Percentiles rank a stretch among this genome's conserved stretches.
phyloP scores from a whole-genome alignment of 1,140 invertebrate species.

The Aphis craccivora region DNA sequence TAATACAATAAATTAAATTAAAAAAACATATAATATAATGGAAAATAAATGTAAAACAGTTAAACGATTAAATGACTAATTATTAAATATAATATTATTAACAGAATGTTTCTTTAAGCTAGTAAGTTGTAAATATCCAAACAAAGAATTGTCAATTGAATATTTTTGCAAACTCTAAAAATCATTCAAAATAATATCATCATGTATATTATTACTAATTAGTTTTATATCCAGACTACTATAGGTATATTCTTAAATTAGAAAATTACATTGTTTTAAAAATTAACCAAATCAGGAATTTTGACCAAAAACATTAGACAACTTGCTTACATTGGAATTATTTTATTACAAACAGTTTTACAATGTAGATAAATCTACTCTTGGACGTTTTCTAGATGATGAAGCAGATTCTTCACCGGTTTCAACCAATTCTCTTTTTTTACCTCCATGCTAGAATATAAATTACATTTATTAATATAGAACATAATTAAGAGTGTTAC shows the following conservation, averaged over 20 bases:
- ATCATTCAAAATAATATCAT: neutral
- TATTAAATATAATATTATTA: neutral
- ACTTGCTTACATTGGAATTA: neutral
- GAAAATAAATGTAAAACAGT: neutral
- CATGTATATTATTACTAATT: neutral
- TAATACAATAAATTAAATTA: neutral
- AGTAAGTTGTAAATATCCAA: neutral
- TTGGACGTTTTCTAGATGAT: conserved; percentile 41
- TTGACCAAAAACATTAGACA: neutral
- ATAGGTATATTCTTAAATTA: neutral
- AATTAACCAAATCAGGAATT: neutral
- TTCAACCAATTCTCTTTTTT: conserved; percentile 44
- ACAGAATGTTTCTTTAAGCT: neutral
- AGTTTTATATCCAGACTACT: neutral
- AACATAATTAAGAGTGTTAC: neutral
- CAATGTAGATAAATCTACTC: neutral
- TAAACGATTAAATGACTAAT: neutral
- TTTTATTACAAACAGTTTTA: neutral
- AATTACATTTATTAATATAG: neutral
- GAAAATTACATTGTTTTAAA: neutral
- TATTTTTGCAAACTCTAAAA: neutral
- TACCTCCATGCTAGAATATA: conserved; percentile 46
- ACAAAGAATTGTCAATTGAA: neutral
- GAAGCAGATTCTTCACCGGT: neutral
- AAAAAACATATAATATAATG: conserved; percentile 5